phyloP scores from a whole-genome alignment of 2,797 vertebrate species.

The Perodicticus potto region DNA sequence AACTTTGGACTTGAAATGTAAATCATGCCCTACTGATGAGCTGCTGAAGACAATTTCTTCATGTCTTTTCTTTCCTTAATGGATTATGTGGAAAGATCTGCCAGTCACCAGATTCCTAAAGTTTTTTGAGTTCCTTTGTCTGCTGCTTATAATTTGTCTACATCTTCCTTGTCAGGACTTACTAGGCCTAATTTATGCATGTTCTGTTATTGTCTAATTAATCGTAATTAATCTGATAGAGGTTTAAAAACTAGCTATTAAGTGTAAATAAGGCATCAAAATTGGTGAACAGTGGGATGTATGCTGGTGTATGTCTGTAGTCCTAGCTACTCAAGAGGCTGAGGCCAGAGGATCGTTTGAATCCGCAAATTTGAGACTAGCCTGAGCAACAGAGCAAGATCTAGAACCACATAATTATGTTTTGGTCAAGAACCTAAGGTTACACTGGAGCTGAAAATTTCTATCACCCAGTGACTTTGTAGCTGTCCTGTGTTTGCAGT shows the following conservation, averaged over 20 bases:
- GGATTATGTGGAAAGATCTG: neutral
- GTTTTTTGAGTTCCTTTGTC: neutral
- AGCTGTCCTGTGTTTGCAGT: neutral
- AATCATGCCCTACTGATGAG: neutral
- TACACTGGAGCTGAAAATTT: neutral
- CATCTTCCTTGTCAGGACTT: constrained; percentile 11
- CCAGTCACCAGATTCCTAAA: neutral
- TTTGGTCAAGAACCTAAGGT: neutral
- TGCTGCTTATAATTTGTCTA: constrained; percentile 1
- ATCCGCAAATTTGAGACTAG: neutral
- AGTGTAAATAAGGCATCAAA: constrained; percentile 21
- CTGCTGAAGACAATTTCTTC: neutral
- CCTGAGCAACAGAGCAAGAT: neutral
- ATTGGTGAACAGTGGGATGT: neutral
- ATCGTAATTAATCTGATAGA: neutral
- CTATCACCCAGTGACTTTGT: neutral
- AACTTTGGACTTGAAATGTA: neutral
- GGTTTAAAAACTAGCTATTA: neutral
- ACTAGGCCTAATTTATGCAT: neutral
- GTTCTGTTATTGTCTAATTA: constrained; percentile 30
- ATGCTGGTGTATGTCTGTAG: neutral
- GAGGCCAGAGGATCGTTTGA: neutral
- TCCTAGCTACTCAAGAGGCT: neutral
- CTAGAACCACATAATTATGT: neutral
- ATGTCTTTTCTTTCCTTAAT: constrained; percentile 2